Evolutionary conservation across 2,888 invertebrate genomes (phyloP).

Genomic region (Corythucha ciliata): DNA sequence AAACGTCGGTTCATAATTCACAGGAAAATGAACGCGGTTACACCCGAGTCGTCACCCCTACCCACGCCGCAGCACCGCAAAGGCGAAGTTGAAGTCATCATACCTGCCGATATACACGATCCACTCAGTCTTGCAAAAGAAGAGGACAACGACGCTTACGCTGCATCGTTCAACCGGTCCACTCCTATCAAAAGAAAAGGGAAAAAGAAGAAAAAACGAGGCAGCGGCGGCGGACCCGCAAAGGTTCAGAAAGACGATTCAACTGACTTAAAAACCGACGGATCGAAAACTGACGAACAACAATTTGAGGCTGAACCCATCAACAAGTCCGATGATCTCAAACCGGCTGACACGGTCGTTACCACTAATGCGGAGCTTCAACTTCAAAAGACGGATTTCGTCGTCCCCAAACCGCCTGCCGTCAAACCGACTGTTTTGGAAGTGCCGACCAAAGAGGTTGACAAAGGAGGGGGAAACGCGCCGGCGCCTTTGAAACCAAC

Average conservation of each 20-base stretch:
- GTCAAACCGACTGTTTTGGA: slow-evolving; percentile 21
- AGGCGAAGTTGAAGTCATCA: slow-evolving; percentile 77
- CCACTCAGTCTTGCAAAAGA: slow-evolving; percentile 68
- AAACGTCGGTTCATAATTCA: slow-evolving; percentile 38
- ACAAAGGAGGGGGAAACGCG: slow-evolving; percentile 10
- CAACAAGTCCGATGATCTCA: slow-evolving; percentile 7
- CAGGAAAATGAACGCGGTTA: slow-evolving; percentile 75
- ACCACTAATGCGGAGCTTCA: slow-evolving; percentile 2
- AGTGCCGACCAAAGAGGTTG: slow-evolving; percentile 16
- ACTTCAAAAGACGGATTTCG: slow-evolving; percentile 17
- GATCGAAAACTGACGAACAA: slow-evolving; percentile 24
- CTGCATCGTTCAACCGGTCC: slow-evolving; percentile 44
- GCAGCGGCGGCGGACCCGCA: slow-evolving; percentile 38
- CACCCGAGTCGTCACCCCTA: slow-evolving; percentile 84
- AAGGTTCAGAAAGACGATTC: slow-evolving; percentile 22
- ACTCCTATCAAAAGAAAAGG: slow-evolving; percentile 55
- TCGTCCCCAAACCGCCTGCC: slow-evolving; percentile 2
- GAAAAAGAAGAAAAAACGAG: slow-evolving; percentile 55
- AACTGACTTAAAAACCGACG: slow-evolving; percentile 20
- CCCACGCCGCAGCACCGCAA: slow-evolving; percentile 72
- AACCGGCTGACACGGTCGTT: neutral
- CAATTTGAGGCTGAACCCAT: slow-evolving; percentile 16
- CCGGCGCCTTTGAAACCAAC: slow-evolving; percentile 28
- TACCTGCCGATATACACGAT: slow-evolving; percentile 86
- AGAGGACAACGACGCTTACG: slow-evolving; percentile 70